Conservation (phyloP, 1,140 invertebrate genomes). For the Lithobius niger region DNA sequence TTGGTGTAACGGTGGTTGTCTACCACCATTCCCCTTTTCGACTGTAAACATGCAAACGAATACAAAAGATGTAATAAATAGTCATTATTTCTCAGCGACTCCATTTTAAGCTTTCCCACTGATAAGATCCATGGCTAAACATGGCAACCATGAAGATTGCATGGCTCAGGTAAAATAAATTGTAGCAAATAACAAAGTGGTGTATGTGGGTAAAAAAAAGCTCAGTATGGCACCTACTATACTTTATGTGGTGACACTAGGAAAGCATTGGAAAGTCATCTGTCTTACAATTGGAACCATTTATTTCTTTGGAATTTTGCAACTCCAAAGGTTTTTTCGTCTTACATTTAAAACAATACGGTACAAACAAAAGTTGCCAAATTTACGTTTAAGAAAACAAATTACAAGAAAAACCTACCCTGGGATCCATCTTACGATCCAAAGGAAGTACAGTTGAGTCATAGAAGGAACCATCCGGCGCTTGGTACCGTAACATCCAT, state of each 20-base stretch:
- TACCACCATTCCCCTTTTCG: not conserved
- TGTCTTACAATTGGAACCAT: not conserved
- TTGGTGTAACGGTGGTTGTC: constrained; percentile 19
- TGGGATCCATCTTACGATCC: constrained; percentile 24
- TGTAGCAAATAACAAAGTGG: not conserved
- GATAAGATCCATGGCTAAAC: not conserved
- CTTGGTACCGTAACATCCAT: constrained; percentile 36
- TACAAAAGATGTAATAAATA: not conserved
- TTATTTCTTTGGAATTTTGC: not conserved
- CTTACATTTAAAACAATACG: not conserved
- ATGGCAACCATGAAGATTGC: not conserved
- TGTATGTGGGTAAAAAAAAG: not conserved
- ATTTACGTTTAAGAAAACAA: not conserved
- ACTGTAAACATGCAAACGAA: not conserved
- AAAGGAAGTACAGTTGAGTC: constrained; percentile 41
- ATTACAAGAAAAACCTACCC: constrained; percentile 16
- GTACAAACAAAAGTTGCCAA: not conserved
- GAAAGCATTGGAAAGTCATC: constrained; percentile 20
- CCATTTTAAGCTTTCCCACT: too few species aligned
- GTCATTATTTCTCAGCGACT: not conserved
- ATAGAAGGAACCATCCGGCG: constrained; percentile 32
- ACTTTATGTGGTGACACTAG: constrained; percentile 34
- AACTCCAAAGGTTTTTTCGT: not conserved
- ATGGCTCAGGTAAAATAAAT: not conserved
- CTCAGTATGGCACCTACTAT: constrained; percentile 30